Conservation (phyloP, 2,797 vertebrate genomes). For the Urocyon cinereoargenteus region DNA sequence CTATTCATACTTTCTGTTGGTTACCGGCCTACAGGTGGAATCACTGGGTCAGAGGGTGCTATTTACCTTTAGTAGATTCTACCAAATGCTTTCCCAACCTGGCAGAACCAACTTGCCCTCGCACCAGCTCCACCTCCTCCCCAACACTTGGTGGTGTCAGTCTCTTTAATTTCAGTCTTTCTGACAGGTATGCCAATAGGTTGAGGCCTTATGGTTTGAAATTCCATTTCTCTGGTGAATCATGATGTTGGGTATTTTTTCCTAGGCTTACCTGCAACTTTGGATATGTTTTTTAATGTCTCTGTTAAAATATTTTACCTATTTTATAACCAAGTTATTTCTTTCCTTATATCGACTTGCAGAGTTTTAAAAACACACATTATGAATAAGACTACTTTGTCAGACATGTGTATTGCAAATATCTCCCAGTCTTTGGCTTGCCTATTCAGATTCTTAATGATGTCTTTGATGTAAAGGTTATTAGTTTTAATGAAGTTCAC, state of each 20-base stretch:
- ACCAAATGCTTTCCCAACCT: neutral
- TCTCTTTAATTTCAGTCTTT: neutral
- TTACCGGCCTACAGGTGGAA: neutral
- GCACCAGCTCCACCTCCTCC: neutral
- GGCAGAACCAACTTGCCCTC: neutral
- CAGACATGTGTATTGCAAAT: neutral
- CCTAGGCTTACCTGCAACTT: neutral
- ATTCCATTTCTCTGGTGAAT: neutral
- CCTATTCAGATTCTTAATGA: neutral
- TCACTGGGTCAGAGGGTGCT: neutral
- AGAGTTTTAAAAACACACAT: slow-evolving; percentile 6
- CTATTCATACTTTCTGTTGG: neutral
- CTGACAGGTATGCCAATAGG: neutral
- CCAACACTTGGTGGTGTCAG: neutral
- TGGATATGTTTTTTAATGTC: neutral
- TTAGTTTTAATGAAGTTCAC: neutral
- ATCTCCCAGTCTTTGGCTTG: neutral
- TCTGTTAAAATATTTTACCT: neutral
- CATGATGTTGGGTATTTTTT: neutral
- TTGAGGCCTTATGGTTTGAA: slow-evolving; percentile 9
- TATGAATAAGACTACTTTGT: neutral
- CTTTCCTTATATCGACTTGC: neutral
- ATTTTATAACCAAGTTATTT: slow-evolving; percentile 39
- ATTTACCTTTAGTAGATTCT: neutral
- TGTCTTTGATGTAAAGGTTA: neutral